Conservation (phyloP, 2,888 invertebrate species). For the Pollenia labialis region DNA sequence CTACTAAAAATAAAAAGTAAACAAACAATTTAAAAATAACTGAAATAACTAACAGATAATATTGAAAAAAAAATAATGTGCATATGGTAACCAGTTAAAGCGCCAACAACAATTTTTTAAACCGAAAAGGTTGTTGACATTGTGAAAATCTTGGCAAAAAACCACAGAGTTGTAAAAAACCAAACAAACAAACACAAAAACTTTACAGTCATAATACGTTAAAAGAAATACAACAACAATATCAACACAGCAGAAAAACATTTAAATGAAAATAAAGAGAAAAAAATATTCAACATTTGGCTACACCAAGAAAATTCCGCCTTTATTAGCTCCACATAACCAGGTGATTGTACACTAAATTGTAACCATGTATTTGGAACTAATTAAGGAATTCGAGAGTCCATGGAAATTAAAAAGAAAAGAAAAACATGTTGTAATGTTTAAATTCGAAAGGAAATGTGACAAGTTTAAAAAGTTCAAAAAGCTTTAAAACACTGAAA, state of each 20-base stretch:
- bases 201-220: constrained; percentile 60
- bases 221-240: constrained; percentile 17
- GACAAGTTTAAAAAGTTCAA: no score
- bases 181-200: constrained; percentile 26
- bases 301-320: constrained; percentile 33
- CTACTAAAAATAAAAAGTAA: neutral
- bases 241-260: constrained; percentile 22
- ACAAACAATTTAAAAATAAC: constrained; percentile 30
- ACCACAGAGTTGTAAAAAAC: constrained; percentile 26
- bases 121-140: constrained; percentile 67
- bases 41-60: constrained; percentile 41
- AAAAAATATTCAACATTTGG: constrained; percentile 23
- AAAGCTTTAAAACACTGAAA: no score
- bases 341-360: neutral
- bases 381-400: neutral
- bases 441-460: neutral
- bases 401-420: neutral
- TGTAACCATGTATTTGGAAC: neutral
- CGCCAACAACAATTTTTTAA: constrained; percentile 49
- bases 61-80: constrained; percentile 36
- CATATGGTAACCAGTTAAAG: constrained; percentile 64
- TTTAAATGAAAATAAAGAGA: constrained; percentile 41
- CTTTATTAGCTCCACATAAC: constrained; percentile 8
- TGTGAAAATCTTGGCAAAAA: constrained; percentile 70
- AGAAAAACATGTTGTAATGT: neutral